Evolutionary conservation across 1,140 invertebrate genomes (phyloP).

Genomic region (Amphibalanus amphitrite): DNA sequence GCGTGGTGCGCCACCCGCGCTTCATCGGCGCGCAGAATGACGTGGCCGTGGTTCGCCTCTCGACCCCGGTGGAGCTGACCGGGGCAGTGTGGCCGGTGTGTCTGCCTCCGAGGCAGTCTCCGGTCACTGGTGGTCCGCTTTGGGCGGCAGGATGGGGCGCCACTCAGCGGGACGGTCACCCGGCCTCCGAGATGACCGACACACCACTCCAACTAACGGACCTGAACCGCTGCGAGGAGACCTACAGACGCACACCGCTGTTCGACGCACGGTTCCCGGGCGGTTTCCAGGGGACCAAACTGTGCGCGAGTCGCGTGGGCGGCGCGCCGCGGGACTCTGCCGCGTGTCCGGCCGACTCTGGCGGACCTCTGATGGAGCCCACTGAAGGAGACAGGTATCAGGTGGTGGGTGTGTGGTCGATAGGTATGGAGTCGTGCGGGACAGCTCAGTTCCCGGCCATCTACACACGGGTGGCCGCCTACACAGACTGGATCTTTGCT

Average conservation of each 20-base stretch:
- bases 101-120: slow-evolving; percentile 33
- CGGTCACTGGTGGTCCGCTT: slow-evolving; percentile 27
- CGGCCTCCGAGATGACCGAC: slow-evolving; percentile 35
- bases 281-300: slow-evolving; percentile 9
- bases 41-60: slow-evolving; percentile 38
- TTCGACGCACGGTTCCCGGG: neutral
- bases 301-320: slow-evolving; percentile 5
- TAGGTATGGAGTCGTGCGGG: slow-evolving; percentile 21
- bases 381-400: slow-evolving; percentile 16
- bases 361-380: slow-evolving; percentile 21
- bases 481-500: slow-evolving; percentile 19
- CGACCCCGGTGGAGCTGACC: slow-evolving; percentile 31
- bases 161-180: slow-evolving; percentile 30
- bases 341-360: slow-evolving; percentile 20
- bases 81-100: slow-evolving; percentile 41
- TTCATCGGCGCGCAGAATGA: slow-evolving; percentile 33
- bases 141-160: slow-evolving; percentile 42
- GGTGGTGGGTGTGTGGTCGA: slow-evolving; percentile 21
- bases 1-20: slow-evolving; percentile 29
- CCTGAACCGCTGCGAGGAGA: slow-evolving; percentile 29
- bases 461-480: slow-evolving; percentile 20
- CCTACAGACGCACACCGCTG: neutral
- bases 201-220: slow-evolving; percentile 36
- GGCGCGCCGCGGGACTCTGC: neutral
- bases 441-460: slow-evolving; percentile 19